A percentile compares a stretch with the other conserved stretches of the same genome.
These are phyloP conservation scores for Dysidea cf. avara DNA, from an alignment of 37 sponge, comb jelly and placozoan species.

Conservation along the genomic window DNA sequence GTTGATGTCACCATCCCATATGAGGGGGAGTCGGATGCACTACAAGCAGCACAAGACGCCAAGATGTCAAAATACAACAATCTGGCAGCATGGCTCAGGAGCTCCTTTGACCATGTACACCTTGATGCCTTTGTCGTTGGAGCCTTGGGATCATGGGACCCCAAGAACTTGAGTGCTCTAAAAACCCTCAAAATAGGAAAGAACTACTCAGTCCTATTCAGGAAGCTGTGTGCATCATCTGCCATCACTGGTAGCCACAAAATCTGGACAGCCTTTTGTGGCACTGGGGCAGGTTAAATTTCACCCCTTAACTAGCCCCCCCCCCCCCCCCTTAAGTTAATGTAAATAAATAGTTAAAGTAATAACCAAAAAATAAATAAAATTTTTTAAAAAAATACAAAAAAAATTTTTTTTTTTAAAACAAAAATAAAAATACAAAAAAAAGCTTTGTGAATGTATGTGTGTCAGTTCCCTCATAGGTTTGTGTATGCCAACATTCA, in stretches of 20 bases:
- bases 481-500: too few relatives aligned
- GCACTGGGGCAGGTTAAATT: too few relatives aligned
- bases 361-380: too few relatives aligned
- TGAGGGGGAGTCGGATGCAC: conserved; percentile 7
- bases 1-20: conserved; percentile 40
- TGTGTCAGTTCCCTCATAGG: too few relatives aligned
- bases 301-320: too few relatives aligned
- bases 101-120: not conserved
- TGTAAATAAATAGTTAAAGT: too few relatives aligned
- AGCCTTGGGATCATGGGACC: conserved; percentile 12
- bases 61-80: conserved; percentile 14
- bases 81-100: not conserved
- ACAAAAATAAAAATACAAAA: too few relatives aligned
- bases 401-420: too few relatives aligned
- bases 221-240: conserved; percentile 1
- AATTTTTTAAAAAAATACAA: too few relatives aligned
- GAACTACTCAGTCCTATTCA: not conserved
- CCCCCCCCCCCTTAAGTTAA: too few relatives aligned
- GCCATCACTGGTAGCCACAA: conserved; percentile 4
- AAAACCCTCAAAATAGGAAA: not conserved
- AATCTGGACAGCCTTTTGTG: too few relatives aligned
- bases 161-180: not conserved
- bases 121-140: conserved; percentile 20
- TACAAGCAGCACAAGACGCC: conserved; percentile 5
- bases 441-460: too few relatives aligned